phyloP scores from a whole-genome alignment of 2,113 vertebrate genomes.

The Agelaius tricolor region DNA sequence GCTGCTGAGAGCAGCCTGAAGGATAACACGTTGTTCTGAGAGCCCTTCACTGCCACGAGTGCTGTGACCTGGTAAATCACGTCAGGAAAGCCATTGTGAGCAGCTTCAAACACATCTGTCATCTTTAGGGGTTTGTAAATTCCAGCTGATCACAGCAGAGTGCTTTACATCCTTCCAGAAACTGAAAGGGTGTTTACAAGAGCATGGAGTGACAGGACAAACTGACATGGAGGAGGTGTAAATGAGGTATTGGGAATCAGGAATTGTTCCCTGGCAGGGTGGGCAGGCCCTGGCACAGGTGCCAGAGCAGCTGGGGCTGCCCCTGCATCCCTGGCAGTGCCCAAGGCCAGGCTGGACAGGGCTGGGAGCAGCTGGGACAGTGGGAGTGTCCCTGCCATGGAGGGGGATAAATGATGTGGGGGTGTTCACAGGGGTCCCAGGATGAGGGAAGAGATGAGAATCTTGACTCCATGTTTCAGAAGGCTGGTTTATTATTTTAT shows the following conservation, averaged over 20 bases:
- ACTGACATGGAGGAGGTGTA: background rate
- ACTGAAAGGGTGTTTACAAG: background rate
- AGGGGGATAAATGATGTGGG: too few relatives aligned
- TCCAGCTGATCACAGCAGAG: constrained; percentile 14
- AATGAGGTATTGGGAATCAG: background rate
- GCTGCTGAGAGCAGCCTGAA: constrained; percentile 21
- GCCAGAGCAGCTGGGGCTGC: background rate
- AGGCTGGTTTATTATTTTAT: too few relatives aligned
- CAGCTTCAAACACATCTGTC: constrained; percentile 60
- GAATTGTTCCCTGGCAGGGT: background rate
- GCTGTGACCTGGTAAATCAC: constrained; percentile 51
- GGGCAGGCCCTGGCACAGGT: background rate
- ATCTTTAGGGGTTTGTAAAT: background rate
- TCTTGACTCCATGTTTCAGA: too few relatives aligned
- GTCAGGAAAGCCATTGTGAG: constrained; percentile 42
- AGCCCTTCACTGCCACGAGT: background rate
- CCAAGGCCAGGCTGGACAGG: fast-evolving
- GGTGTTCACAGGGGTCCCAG: too few relatives aligned
- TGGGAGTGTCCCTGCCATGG: background rate
- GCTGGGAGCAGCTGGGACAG: background rate
- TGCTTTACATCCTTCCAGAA: background rate
- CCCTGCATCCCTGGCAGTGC: background rate
- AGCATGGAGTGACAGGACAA: background rate
- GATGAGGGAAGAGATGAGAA: too few relatives aligned
- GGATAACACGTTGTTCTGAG: background rate